Conservation (phyloP, 2,113 vertebrate species). For the Psittacula cyanocephala region DNA sequence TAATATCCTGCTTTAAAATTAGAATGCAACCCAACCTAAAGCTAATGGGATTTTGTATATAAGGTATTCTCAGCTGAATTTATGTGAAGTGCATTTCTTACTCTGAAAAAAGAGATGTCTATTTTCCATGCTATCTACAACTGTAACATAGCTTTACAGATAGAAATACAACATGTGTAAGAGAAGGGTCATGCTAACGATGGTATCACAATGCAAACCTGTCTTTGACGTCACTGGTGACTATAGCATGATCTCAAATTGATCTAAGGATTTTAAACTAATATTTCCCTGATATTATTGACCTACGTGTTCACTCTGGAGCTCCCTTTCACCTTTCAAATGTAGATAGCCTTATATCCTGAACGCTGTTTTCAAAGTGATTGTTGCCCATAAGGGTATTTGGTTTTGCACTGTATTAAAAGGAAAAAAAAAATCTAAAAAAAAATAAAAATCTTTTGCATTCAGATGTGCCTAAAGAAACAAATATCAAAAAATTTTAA, state of each 20-base stretch:
- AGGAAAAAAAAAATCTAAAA: background rate
- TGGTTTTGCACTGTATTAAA: constrained; percentile 72
- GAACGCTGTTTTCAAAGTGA: constrained; percentile 53
- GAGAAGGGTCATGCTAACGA: background rate
- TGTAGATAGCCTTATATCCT: constrained; percentile 46
- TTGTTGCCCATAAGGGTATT: constrained; percentile 59
- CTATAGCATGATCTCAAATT: background rate
- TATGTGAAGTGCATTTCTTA: background rate
- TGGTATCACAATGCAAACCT: background rate
- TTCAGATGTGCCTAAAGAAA: constrained; percentile 77
- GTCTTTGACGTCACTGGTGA: constrained; percentile 4
- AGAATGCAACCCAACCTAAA: background rate
- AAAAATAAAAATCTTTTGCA: constrained; percentile 51
- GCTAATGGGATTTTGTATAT: constrained; percentile 18
- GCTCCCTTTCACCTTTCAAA: constrained; percentile 23
- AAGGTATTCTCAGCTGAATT: background rate
- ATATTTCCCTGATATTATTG: constrained; percentile 7
- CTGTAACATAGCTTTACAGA: background rate
- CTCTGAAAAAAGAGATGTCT: background rate
- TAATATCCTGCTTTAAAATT: constrained; percentile 21
- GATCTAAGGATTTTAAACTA: constrained; percentile 35
- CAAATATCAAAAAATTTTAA: background rate
- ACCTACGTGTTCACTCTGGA: background rate
- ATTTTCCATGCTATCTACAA: constrained; percentile 10
- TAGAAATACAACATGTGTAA: background rate